Evolutionary conservation across 2,113 vertebrate genomes (phyloP).

Genomic region (Dunckerocampus dactyliophorus): DNA sequence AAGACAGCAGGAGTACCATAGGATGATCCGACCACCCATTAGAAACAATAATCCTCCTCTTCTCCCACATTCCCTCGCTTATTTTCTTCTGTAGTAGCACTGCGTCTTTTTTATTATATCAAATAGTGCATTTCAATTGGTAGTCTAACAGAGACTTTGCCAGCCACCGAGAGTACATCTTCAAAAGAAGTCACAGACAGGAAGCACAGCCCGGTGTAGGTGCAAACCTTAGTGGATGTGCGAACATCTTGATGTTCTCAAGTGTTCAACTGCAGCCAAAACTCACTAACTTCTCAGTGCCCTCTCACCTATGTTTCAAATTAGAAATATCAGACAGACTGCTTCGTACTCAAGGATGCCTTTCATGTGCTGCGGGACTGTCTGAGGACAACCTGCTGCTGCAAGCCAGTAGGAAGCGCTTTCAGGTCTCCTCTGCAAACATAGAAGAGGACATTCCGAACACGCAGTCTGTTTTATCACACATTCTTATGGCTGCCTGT

Average conservation of each 20-base stretch:
- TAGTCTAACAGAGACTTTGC: slow-evolving; percentile 24
- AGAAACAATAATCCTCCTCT: slow-evolving; percentile 20
- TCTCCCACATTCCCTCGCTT: neutral
- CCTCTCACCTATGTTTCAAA: slow-evolving; percentile 8
- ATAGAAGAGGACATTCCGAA: slow-evolving; percentile 34
- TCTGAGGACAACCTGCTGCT: slow-evolving; percentile 25
- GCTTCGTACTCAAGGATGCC: slow-evolving; percentile 35
- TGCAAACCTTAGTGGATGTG: slow-evolving; percentile 11
- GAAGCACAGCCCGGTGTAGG: slow-evolving; percentile 11
- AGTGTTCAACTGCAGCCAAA: slow-evolving; percentile 10
- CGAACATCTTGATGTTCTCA: slow-evolving; percentile 11
- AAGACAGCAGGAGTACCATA: slow-evolving; percentile 32
- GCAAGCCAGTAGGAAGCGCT: slow-evolving; percentile 15
- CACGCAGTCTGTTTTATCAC: slow-evolving; percentile 18
- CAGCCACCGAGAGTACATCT: slow-evolving; percentile 29
- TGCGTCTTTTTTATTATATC: slow-evolving; percentile 34
- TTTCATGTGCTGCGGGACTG: slow-evolving; percentile 31
- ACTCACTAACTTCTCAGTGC: neutral
- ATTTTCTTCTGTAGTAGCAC: neutral
- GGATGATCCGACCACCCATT: slow-evolving; percentile 37
- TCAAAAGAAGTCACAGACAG: slow-evolving; percentile 13
- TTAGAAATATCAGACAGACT: slow-evolving; percentile 51
- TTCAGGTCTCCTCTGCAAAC: slow-evolving; percentile 44
- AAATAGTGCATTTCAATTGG: slow-evolving; percentile 40
- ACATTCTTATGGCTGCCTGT: slow-evolving; percentile 16